Conservation (phyloP, 1,140 invertebrate genomes). For the Pachypsylla venusta region DNA sequence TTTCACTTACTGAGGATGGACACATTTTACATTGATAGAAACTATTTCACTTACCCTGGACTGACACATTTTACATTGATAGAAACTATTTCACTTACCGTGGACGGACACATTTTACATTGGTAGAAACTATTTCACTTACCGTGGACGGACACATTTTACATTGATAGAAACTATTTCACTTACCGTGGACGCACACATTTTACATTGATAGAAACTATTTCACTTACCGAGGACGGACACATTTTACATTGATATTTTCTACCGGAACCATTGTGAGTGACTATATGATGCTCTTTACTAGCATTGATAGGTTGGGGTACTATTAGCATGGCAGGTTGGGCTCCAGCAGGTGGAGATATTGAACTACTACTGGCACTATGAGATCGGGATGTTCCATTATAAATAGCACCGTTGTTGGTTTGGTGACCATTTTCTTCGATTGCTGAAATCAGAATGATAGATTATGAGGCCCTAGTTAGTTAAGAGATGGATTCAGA, state of each 20-base stretch:
- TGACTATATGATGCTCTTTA: slow-evolving; percentile 40
- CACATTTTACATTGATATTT: slow-evolving; percentile 99
- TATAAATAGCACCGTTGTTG: neutral
- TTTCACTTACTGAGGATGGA: no score
- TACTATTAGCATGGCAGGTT: slow-evolving; percentile 58
- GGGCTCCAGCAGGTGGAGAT: slow-evolving; percentile 23
- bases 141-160: no score
- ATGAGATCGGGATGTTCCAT: slow-evolving; percentile 19
- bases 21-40: no score
- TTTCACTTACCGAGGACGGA: slow-evolving; percentile 70
- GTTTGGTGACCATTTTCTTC: slow-evolving; percentile 3
- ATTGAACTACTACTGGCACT: slow-evolving; percentile 22
- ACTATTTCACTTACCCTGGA: no score
- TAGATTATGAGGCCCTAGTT: neutral
- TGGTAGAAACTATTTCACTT: no score
- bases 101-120: no score
- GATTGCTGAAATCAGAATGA: neutral
- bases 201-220: neutral
- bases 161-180: no score
- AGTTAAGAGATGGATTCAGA: neutral
- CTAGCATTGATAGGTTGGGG: slow-evolving; percentile 77
- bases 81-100: no score
- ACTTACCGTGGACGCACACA: no score
- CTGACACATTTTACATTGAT: no score
- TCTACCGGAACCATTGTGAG: slow-evolving; percentile 38